Percentiles rank a stretch among this genome's conserved stretches.
Evolutionary conservation across 2,888 invertebrate species (phyloP).

Genomic region (Ornithoptera alexandrae): DNA sequence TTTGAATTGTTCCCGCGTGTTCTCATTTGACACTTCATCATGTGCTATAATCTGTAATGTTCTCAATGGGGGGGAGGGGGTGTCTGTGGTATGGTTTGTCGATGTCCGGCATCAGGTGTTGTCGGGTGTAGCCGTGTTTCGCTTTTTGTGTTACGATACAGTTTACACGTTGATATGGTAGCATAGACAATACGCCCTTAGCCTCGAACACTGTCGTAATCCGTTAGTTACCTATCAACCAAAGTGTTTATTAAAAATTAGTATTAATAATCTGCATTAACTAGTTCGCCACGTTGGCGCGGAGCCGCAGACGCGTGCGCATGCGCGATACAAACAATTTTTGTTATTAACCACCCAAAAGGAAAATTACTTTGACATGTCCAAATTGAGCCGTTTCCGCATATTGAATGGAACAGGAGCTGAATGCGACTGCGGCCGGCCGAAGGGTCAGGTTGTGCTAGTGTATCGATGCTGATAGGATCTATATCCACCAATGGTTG

Average conservation of each 20-base stretch:
- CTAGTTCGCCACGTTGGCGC: conserved; percentile 14
- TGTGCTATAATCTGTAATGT: not conserved
- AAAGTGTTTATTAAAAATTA: conserved; percentile 56
- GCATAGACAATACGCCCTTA: conserved; percentile 41
- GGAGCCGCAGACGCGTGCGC: conserved; percentile 14
- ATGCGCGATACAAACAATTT: too few species aligned
- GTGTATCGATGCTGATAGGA: conserved; percentile 50
- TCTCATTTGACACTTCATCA: not conserved
- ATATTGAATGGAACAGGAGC: not conserved
- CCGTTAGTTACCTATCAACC: conserved; percentile 73
- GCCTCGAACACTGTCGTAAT: conserved; percentile 35
- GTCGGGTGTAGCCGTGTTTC: conserved; percentile 36
- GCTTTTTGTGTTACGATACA: conserved; percentile 29
- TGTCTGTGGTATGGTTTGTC: conserved; percentile 37
- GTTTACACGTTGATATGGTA: conserved; percentile 45
- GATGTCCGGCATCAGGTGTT: conserved; percentile 30
- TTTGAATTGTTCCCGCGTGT: not conserved
- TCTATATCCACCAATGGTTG: conserved; percentile 66
- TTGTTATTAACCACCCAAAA: too few species aligned
- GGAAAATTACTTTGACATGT: too few species aligned
- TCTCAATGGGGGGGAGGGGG: not conserved
- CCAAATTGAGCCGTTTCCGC: not conserved
- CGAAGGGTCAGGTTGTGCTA: conserved; percentile 42
- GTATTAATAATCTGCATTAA: conserved; percentile 30
- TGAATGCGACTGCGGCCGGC: conserved; percentile 35